Percentiles rank a stretch among this genome's conserved stretches.
These are phyloP conservation scores for Pristionchus maxplancki DNA, from an alignment of 2,888 invertebrate genomes.

Conservation along the genomic window DNA sequence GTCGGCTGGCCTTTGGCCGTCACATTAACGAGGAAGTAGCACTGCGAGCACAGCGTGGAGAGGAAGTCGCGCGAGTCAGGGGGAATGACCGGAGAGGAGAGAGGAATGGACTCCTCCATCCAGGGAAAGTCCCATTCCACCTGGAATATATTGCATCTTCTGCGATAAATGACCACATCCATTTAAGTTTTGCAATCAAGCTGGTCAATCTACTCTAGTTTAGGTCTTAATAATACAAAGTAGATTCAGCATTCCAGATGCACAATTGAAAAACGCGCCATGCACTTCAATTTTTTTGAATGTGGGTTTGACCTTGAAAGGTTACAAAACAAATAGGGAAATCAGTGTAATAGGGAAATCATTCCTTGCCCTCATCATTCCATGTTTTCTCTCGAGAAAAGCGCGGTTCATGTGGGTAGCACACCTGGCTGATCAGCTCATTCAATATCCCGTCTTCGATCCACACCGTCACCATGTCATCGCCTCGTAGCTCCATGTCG, in stretches of 20 bases:
- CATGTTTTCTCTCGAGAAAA: too few relatives aligned
- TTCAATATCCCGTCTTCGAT: slow-evolving; percentile 73
- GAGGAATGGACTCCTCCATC: slow-evolving; percentile 75
- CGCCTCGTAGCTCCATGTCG: slow-evolving; percentile 63
- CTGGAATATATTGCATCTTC: slow-evolving; percentile 50
- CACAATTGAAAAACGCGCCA: too few relatives aligned
- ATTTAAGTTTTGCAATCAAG: too few relatives aligned
- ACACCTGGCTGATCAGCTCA: slow-evolving; percentile 71
- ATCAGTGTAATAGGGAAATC: too few relatives aligned
- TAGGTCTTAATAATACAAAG: too few relatives aligned
- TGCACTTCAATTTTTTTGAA: too few relatives aligned
- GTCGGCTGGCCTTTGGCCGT: slow-evolving; percentile 72
- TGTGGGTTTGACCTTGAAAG: too few relatives aligned
- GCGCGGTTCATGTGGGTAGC: too few relatives aligned
- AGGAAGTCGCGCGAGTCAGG: slow-evolving; percentile 71
- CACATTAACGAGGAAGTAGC: slow-evolving; percentile 74
- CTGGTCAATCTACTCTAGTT: too few relatives aligned
- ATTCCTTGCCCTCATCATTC: too few relatives aligned
- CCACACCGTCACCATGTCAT: slow-evolving; percentile 70
- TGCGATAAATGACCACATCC: not conserved
- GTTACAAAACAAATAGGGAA: too few relatives aligned
- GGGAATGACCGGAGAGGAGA: slow-evolving; percentile 71
- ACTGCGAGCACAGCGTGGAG: slow-evolving; percentile 72
- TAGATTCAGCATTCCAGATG: too few relatives aligned
- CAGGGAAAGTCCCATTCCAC: slow-evolving; percentile 75